phyloP scores from a whole-genome alignment of 2,113 vertebrate species.

The Gorsachius goisagi region DNA sequence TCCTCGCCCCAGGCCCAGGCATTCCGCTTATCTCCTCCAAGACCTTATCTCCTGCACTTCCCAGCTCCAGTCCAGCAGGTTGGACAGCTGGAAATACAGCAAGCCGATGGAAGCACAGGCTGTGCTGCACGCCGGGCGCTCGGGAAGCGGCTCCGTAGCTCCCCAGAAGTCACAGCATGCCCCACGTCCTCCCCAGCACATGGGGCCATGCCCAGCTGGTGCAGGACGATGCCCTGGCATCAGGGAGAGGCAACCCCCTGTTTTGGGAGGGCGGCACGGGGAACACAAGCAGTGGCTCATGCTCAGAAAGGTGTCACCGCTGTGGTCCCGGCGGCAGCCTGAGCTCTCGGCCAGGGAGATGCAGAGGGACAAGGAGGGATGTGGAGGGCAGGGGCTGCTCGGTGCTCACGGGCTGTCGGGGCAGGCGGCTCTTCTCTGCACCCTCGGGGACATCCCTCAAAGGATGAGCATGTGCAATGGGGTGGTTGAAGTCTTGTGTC shows the following conservation, averaged over 20 bases:
- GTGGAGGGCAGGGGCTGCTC: neutral
- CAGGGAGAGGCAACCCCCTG: neutral
- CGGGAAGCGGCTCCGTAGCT: neutral
- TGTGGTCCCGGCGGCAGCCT: rapidly evolving
- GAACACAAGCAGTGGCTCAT: rapidly evolving
- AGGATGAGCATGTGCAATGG: rapidly evolving
- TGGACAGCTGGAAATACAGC: neutral
- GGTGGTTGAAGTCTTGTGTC: neutral
- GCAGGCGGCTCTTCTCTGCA: neutral
- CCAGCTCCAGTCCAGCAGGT: neutral
- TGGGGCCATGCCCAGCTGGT: rapidly evolving
- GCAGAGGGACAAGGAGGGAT: neutral
- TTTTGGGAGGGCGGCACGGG: neutral
- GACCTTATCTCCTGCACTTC: neutral
- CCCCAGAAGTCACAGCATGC: rapidly evolving
- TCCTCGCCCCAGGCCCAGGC: neutral
- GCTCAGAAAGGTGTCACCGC: neutral
- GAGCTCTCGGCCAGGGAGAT: neutral
- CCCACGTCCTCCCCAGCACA: neutral
- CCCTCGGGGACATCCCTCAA: neutral
- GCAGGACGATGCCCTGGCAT: neutral
- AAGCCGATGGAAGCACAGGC: neutral
- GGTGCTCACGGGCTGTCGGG: rapidly evolving
- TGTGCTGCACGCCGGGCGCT: neutral
- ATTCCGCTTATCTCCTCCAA: neutral